Evolutionary conservation across 2,888 invertebrate species (phyloP), one percentile per base, ranked within the genome.

Genomic region (Serripes groenlandicus): DNA sequence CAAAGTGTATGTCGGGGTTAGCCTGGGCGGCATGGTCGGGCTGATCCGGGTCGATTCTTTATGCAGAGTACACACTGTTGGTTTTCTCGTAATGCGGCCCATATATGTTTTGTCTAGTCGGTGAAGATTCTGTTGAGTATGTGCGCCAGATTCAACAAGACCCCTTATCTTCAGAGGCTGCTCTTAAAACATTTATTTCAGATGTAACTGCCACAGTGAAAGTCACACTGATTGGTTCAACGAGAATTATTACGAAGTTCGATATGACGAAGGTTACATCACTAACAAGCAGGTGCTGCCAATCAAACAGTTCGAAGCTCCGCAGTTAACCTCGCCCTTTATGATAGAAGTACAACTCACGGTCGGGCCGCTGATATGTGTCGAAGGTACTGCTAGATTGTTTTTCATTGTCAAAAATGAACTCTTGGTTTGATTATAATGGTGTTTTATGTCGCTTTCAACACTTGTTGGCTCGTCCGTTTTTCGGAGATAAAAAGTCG

Each of bases 201-300:
- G 85, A 21, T 85, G 85, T 56, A 85, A 78, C 21, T 85, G 85
- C 54, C 70, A 52, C 7, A 75, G 35, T 34, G 23, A 30, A 0
- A 66, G 56, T 21, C 34, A 54, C 5, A 9, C 35, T 28, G 75
- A 69, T 26, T 85, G 85, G 85, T 81, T 76, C 52, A 62, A 34
- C 21, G 60, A 75, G 18, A 64, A 66, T 3, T 18, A 74, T 28
- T 75, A 66, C 23, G 81, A 78, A 37, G 73, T 78, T 18, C 34
- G 73, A 49, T 66, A 71, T 18, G 85, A 85, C 35, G 64, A 34
- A 21, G 85, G 81, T 0, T 49, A 72, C 11, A 68, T 85, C 18
- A 71, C 69, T 3, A 60, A 81, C 34, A 49, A 71, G 5, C 30
- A 34, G 30, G 34, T 35, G 9, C 28, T 71, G 5, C 71, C 71